Evolutionary conservation across 2,113 vertebrate genomes (phyloP).

Genomic region (Hemichromis elongatus): DNA sequence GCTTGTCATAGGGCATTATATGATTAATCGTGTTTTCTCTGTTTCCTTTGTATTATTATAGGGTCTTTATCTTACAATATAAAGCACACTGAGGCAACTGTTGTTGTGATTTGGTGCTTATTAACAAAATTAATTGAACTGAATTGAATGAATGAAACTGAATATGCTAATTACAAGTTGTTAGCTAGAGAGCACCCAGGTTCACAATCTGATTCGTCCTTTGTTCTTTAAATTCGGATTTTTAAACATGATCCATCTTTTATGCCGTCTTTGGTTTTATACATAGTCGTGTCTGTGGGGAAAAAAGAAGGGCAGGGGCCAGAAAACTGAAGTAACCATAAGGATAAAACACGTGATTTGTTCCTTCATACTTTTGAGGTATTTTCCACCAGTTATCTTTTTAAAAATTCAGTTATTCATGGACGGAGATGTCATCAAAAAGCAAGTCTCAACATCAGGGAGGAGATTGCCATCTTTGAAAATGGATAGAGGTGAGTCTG

Average conservation of each 20-base stretch:
- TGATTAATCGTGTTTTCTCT: fast-evolving
- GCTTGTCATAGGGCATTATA: background rate
- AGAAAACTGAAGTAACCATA: background rate
- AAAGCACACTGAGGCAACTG: background rate
- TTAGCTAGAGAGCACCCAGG: fast-evolving
- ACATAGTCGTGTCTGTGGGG: background rate
- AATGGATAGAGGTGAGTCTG: background rate
- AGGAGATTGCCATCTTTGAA: background rate
- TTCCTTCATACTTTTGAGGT: background rate
- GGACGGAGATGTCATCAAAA: background rate
- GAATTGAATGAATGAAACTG: no score
- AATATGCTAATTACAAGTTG: background rate
- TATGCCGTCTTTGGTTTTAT: background rate
- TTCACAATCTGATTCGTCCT: background rate
- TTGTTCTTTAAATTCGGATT: background rate
- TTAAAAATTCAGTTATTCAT: background rate
- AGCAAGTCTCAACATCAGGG: background rate
- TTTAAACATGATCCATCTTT: background rate
- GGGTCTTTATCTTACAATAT: background rate
- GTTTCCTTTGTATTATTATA: background rate
- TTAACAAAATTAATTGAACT: background rate
- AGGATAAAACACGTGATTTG: background rate
- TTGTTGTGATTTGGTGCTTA: background rate
- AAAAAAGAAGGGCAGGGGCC: background rate
- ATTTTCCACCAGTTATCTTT: background rate